These are phyloP conservation scores for Ditylenchus dipsaci DNA, from an alignment of 1,140 invertebrate species.

Conservation along the genomic window DNA sequence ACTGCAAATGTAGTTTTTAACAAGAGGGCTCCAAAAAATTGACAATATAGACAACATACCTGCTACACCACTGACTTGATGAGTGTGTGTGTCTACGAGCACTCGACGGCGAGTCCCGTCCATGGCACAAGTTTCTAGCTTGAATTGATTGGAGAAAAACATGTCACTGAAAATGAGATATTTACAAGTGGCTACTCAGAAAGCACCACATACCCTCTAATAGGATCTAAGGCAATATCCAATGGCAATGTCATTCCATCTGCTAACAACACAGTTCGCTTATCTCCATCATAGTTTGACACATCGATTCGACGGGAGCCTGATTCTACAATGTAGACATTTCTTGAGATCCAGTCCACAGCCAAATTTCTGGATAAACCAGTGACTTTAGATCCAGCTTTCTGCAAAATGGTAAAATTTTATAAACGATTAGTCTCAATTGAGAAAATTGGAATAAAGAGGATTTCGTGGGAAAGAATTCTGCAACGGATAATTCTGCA, in stretches of 20 bases:
- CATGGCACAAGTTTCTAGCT: conserved; percentile 52
- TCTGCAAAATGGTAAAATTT: conserved; percentile 51
- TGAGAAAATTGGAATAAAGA: no score
- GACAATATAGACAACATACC: conserved; percentile 9
- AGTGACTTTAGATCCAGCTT: conserved; percentile 73
- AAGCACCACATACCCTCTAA: conserved; percentile 66
- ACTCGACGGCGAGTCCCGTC: conserved; percentile 49
- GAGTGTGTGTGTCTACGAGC: conserved; percentile 52
- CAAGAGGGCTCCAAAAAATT: neutral
- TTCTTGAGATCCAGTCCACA: conserved; percentile 93
- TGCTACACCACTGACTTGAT: conserved; percentile 56
- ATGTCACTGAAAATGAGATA: conserved; percentile 50
- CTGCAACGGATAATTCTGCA: no score
- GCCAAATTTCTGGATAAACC: conserved; percentile 80
- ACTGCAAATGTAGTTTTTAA: conserved; percentile 12
- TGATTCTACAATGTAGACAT: conserved; percentile 87
- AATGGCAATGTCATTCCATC: conserved; percentile 83
- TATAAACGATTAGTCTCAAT: no score
- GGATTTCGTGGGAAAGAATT: no score
- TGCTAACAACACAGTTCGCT: conserved; percentile 80
- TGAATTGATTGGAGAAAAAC: conserved; percentile 58
- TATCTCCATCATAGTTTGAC: conserved; percentile 76
- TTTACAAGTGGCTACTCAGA: neutral
- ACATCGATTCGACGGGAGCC: conserved; percentile 86
- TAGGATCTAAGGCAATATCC: conserved; percentile 85